These are phyloP conservation scores for Phania funesta DNA, from an alignment of 2,888 invertebrate species.

Conservation along the genomic window DNA sequence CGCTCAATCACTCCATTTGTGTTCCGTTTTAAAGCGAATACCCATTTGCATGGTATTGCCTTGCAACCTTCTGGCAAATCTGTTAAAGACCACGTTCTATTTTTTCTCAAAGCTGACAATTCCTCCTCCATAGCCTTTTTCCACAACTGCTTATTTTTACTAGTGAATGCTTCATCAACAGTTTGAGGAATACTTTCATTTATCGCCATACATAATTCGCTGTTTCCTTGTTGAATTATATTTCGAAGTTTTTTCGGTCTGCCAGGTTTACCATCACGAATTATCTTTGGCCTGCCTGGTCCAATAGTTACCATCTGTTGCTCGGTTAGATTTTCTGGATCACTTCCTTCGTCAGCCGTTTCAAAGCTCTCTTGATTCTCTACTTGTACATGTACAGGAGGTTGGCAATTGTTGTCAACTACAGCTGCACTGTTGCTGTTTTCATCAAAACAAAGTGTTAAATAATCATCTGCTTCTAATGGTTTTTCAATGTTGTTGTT, in stretches of 20 bases:
- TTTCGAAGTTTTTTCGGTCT: background rate
- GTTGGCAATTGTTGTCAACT: too few species aligned
- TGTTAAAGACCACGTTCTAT: background rate
- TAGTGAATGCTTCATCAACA: background rate
- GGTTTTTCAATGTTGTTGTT: too few species aligned
- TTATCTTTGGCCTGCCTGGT: slow-evolving; percentile 8
- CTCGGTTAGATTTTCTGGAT: background rate
- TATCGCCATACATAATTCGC: slow-evolving; percentile 1
- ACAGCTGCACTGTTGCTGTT: too few species aligned
- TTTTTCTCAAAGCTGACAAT: background rate
- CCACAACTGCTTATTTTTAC: background rate
- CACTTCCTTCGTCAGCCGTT: slow-evolving; percentile 8
- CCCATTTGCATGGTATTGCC: too few species aligned
- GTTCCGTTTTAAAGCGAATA: too few species aligned
- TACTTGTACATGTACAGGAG: too few species aligned
- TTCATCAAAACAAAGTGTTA: too few species aligned
- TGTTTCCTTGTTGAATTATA: background rate
- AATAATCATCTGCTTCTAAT: too few species aligned
- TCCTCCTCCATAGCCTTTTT: slow-evolving; percentile 14
- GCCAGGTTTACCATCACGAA: background rate
- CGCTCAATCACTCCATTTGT: too few species aligned
- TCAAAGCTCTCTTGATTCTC: slow-evolving; percentile 8
- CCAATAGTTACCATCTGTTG: background rate
- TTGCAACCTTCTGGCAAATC: too few species aligned
- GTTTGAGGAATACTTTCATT: slow-evolving; percentile 6